Base-by-base conservation (phyloP, 1,140 invertebrate species). In the Drosophila ogumai region DNA sequence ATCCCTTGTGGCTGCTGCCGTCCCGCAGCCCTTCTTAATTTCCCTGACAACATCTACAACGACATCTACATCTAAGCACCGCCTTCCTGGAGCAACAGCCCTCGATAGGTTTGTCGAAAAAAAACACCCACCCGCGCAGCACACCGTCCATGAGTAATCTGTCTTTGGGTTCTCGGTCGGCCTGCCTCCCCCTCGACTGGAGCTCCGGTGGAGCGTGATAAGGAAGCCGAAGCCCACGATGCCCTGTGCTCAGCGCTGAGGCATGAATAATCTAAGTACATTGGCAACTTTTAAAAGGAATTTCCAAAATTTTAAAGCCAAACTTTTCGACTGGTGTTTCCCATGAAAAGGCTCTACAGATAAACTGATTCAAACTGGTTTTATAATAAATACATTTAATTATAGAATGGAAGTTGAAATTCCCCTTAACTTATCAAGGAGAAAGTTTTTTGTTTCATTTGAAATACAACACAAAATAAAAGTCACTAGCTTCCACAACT, bases 131-230 rank as follows among this genome's bases (percentile, higher is more conserved):
- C 79, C 75, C 40, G 49, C 34, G 32, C 46, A 49, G 47, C 47
- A 31, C 47, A 28, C 46, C 65, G 57, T 52, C 66, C 79, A 73
- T 80, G 81, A 85, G 65, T 80, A 84, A 79, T 82, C 61, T 57
- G 54, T 67, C 74, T 82, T 63, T 77, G n/a, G 52, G 76, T 55
- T 41, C 46, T n/a, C 5, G 19, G 31, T 49, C 60, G 28, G 43
- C 40, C 71, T 38, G 10, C 19, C 34, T 13, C 60, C 41, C 34
- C 46, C 57, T 19, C 25, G 19, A 31, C 28, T 65, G 57, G 25
- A 13, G 47, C 61, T 43, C 34, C 66, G 47, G 28, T 40, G 63
- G 63, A 69, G 63, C 66, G 63, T 69, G 47, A 67, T 69, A 66
- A 52, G 44, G 36, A 66, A 66, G 38, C 36, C 66, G 66, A 69